A percentile compares a stretch with the other conserved stretches of the same genome.
Evolutionary conservation across 2,797 vertebrate species (phyloP).

Genomic region (Semotilus atromaculatus): DNA sequence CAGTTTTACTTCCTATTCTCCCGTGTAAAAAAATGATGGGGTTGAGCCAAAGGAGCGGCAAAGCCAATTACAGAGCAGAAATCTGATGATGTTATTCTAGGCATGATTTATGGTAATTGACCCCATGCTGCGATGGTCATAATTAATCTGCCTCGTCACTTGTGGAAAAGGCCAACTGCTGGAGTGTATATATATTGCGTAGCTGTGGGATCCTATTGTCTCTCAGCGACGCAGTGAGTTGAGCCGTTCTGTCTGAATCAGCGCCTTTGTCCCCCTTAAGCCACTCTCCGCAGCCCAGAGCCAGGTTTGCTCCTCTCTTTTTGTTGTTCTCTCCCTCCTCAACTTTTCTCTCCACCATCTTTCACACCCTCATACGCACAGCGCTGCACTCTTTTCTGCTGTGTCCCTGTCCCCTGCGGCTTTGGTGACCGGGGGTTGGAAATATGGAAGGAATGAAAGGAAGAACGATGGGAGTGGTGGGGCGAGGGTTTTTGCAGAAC

Average conservation of each 20-base stretch:
- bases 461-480: slow-evolving; percentile 28
- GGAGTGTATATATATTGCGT: slow-evolving; percentile 38
- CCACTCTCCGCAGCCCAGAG: slow-evolving; percentile 55
- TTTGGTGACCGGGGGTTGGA: slow-evolving; percentile 27
- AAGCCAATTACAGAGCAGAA: slow-evolving; percentile 71
- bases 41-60: slow-evolving; percentile 66
- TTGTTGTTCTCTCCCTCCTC: slow-evolving; percentile 43
- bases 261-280: slow-evolving; percentile 58
- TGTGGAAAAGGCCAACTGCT: slow-evolving; percentile 66
- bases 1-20: slow-evolving; percentile 53
- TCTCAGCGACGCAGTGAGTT: slow-evolving; percentile 52
- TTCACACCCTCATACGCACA: slow-evolving; percentile 29
- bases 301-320: slow-evolving; percentile 50
- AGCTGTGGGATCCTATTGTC: slow-evolving; percentile 52
- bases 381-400: slow-evolving; percentile 40
- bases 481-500: slow-evolving; percentile 36
- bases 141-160: slow-evolving; percentile 70
- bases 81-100: slow-evolving; percentile 74
- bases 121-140: slow-evolving; percentile 69
- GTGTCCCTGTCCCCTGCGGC: slow-evolving; percentile 33
- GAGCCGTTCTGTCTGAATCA: slow-evolving; percentile 61
- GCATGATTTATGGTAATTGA: slow-evolving; percentile 78
- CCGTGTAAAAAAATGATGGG: slow-evolving; percentile 69
- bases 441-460: slow-evolving; percentile 24
- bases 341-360: slow-evolving; percentile 31